Conservation (phyloP, 2,888 invertebrate genomes). For the Hydroisotoma schaefferi region DNA sequence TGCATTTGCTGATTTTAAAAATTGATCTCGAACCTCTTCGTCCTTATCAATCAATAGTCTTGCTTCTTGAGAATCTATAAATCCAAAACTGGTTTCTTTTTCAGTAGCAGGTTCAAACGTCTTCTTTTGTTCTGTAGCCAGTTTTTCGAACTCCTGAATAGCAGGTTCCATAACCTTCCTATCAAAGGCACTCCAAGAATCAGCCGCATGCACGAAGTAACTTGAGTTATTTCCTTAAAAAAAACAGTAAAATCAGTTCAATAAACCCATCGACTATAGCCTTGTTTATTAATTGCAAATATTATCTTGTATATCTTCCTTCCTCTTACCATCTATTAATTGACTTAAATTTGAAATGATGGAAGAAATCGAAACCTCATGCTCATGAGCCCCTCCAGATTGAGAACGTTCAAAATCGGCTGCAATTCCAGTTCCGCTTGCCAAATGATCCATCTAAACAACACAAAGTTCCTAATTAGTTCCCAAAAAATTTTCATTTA, state of each 20-base stretch:
- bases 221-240: neutral
- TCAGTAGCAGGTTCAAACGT: constrained; percentile 12
- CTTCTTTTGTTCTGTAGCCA: constrained; percentile 5
- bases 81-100: constrained; percentile 11
- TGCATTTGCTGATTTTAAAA: constrained; percentile 21
- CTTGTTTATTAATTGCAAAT: neutral
- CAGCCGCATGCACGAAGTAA: constrained; percentile 8
- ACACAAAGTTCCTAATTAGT: no score
- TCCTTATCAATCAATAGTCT: constrained; percentile 25
- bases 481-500: no score
- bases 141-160: constrained; percentile 20
- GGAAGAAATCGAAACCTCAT: constrained; percentile 5
- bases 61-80: constrained; percentile 25
- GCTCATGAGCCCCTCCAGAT: no score
- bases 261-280: neutral
- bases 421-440: neutral
- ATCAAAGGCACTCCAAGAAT: constrained; percentile 30
- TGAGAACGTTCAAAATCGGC: neutral
- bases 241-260: neutral
- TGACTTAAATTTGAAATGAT: neutral
- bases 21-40: constrained; percentile 28
- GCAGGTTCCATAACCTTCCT: constrained; percentile 21
- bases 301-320: neutral
- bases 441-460: no score
- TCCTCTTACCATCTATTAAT: constrained; percentile 1